Evolutionary conservation across 2,888 invertebrate genomes (phyloP), one percentile per base, ranked within the genome.

Genomic region (Papilio elwesi): DNA sequence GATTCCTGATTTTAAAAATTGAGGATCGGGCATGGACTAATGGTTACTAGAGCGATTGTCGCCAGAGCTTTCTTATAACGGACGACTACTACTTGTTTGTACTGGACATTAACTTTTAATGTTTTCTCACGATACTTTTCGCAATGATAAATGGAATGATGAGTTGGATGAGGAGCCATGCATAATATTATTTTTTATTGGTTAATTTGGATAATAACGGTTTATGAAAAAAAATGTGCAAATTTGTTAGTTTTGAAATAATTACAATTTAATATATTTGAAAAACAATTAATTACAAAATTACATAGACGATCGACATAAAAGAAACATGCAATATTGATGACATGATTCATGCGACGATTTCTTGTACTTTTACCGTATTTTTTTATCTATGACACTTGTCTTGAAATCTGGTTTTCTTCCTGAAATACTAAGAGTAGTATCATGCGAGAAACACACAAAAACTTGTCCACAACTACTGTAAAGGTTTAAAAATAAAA

Each of bases 111-210:
- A 0, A 5, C 6, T n/a, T 57, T 57, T n/a, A 68, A 13, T 36
- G 9, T 68, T 49, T 51, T 74, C 75, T 77, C 76, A 71, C 70
- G 59, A 74, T 74, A 68, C 74, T 75, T 75, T 72, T 59, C 16
- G 62, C 57, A 75, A 74, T 74, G 75, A 68, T 63, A 69, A 69
- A 71, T 67, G 69, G 43, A 67, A 71, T 74, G 55, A 74, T 71
- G 73, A 70, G 64, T 74, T 26, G 4, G 49, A 76, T 74, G 71
- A 74, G 48, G 13, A 38, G 53, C 63, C 49, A 55, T 68, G 72
- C 68, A 63, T 62, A 62, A 15, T 7, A n/a, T 51, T 51, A 51
- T 59, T 26, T 26, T 26, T 7, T 13, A 55, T 36, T 16, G 12
- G 0, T 12, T 55, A 26, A 11, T 55, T 55, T 57, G 10, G 26